These are phyloP conservation scores for Drosophila fungiperda DNA, from an alignment of 2,888 invertebrate species.

Conservation along the genomic window DNA sequence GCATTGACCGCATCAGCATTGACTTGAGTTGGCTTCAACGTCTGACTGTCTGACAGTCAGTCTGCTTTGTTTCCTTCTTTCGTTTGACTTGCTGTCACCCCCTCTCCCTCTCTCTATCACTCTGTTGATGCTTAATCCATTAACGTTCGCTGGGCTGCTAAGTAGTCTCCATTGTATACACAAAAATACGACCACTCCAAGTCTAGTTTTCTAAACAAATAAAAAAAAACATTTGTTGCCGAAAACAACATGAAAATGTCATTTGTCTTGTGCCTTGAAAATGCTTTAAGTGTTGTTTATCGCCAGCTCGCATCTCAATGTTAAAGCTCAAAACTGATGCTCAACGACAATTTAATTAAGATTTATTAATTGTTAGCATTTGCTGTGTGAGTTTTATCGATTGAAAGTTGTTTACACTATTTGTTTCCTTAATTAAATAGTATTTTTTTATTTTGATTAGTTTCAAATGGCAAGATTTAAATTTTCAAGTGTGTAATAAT, in stretches of 20 bases:
- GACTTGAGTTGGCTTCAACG: constrained; percentile 51
- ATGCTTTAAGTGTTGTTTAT: constrained; percentile 22
- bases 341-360: constrained; percentile 2
- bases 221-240: constrained; percentile 26
- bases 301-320: constrained; percentile 14
- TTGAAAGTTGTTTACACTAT: constrained; percentile 1
- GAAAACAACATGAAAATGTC: constrained; percentile 45
- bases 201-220: constrained; percentile 19
- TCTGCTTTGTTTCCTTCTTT: constrained; percentile 35
- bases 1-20: constrained; percentile 65
- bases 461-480: neutral
- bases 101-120: neutral
- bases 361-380: neutral
- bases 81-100: constrained; percentile 8
- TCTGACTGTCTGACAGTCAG: constrained; percentile 19
- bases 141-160: constrained; percentile 57
- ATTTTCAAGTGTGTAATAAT: neutral
- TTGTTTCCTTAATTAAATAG: neutral
- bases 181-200: constrained; percentile 51
- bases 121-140: constrained; percentile 51
- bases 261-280: constrained; percentile 39
- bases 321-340: constrained; percentile 21
- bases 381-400: neutral
- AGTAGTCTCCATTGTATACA: constrained; percentile 58
- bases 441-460: neutral